Percentiles rank a stretch among this genome's conserved stretches.
phyloP scores from a whole-genome alignment of 23 tunicate species.

The Trididemnum miniatum region DNA sequence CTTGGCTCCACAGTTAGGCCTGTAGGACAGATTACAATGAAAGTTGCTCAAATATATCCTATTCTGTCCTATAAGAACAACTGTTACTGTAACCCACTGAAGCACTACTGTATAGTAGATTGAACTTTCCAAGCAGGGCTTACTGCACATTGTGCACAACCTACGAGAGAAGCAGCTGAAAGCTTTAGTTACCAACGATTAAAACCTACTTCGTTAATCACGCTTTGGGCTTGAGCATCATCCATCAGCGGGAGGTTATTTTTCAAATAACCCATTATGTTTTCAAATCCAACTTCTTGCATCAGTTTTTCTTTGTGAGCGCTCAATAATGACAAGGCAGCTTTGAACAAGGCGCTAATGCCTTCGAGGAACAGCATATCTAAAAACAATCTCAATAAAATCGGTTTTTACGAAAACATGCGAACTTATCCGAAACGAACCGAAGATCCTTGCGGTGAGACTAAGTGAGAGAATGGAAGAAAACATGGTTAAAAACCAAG shows the following conservation, averaged over 20 bases:
- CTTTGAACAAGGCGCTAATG: constrained; percentile 77
- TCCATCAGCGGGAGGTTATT: constrained; percentile 60
- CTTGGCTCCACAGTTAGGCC: no score
- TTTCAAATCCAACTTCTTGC: constrained; percentile 76
- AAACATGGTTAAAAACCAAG: constrained; percentile 96
- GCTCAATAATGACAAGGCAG: constrained; percentile 58
- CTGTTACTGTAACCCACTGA: no score
- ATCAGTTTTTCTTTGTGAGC: constrained; percentile 61
- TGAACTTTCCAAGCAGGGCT: no score
- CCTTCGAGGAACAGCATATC: constrained; percentile 88
- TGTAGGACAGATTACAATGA: no score
- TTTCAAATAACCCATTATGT: constrained; percentile 51
- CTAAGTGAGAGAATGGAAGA: constrained; percentile 73
- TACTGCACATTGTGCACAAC: no score
- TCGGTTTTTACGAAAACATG: not conserved
- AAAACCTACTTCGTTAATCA: constrained; percentile 35
- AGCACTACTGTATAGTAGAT: no score
- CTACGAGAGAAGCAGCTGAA: no score
- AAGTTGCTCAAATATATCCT: no score
- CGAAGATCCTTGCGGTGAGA: constrained; percentile 81
- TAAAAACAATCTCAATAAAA: no score
- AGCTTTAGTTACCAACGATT: no score
- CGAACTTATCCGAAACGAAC: constrained; percentile 17
- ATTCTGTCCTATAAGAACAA: no score
- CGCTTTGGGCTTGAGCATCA: constrained; percentile 1